Percentiles rank a stretch among this genome's conserved stretches.
Conservation (phyloP, 1,140 invertebrate genomes). For the Neotoxoptera formosana region DNA sequence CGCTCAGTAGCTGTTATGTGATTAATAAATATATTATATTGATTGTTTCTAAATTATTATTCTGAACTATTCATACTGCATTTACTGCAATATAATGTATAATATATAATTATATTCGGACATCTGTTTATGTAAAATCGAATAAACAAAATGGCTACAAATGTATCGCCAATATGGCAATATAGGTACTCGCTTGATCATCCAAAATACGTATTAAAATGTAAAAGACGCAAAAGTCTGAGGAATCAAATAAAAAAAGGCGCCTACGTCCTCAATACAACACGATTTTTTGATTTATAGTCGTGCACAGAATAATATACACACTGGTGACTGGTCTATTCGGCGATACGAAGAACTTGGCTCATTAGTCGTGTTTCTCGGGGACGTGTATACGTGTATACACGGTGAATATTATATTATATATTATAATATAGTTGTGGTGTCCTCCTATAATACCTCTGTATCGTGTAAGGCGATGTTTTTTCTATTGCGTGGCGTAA, state of each 20-base stretch:
- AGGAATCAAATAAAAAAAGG: background rate
- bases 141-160: too few species aligned
- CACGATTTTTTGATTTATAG: background rate
- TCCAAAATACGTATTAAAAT: background rate
- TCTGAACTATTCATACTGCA: background rate
- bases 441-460: background rate
- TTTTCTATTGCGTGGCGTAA: background rate
- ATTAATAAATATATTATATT: background rate
- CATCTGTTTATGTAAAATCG: background rate
- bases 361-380: constrained; percentile 7
- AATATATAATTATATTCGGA: too few species aligned
- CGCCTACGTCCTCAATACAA: background rate
- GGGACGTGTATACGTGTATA: background rate
- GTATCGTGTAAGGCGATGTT: background rate
- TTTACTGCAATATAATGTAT: background rate
- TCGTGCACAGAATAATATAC: background rate
- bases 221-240: background rate
- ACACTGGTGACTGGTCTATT: background rate
- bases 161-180: too few species aligned
- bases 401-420: background rate
- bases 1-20: background rate
- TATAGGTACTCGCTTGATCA: background rate
- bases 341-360: background rate
- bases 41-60: background rate
- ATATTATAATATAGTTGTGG: background rate